These are phyloP conservation scores for Theretra japonica DNA, from an alignment of 2,888 invertebrate genomes.

Conservation along the genomic window DNA sequence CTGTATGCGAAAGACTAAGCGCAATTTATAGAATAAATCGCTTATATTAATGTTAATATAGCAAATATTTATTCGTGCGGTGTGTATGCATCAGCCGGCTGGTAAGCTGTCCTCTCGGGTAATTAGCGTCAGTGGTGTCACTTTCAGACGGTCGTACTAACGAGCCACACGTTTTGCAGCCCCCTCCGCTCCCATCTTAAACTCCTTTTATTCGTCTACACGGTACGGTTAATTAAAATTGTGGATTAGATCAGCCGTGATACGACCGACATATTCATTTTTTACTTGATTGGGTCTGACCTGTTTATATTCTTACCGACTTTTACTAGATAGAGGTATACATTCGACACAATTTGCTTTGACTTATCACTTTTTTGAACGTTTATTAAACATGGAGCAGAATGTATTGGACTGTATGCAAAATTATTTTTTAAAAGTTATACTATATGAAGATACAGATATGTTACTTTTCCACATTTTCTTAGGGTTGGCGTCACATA, in stretches of 20 bases:
- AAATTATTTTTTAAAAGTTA: no score
- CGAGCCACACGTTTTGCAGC: conserved; percentile 65
- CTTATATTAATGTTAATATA: not conserved
- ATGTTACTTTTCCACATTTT: no score
- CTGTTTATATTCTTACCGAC: not conserved
- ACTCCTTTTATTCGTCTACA: conserved; percentile 48
- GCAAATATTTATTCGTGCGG: conserved; percentile 39
- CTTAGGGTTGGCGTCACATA: no score
- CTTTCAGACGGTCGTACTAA: conserved; percentile 76
- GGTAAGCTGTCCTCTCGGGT: conserved; percentile 67
- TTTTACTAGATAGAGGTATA: no score
- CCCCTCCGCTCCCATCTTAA: conserved; percentile 37
- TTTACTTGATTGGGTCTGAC: not conserved
- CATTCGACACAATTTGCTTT: no score
- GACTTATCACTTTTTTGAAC: no score
- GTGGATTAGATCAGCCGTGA: conserved; percentile 3
- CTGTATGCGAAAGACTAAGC: no score
- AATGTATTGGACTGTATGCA: no score
- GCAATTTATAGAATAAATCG: not conserved
- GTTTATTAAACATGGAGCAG: no score
- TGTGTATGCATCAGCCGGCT: conserved; percentile 51
- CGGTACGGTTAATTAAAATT: conserved; percentile 63
- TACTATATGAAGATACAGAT: no score
- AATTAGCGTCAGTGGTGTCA: conserved; percentile 79
- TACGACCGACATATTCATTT: not conserved